A percentile compares a stretch with the other conserved stretches of the same genome.
These are phyloP conservation scores for Sebastes minor DNA, from an alignment of 2,797 vertebrate species.

Conservation along the genomic window DNA sequence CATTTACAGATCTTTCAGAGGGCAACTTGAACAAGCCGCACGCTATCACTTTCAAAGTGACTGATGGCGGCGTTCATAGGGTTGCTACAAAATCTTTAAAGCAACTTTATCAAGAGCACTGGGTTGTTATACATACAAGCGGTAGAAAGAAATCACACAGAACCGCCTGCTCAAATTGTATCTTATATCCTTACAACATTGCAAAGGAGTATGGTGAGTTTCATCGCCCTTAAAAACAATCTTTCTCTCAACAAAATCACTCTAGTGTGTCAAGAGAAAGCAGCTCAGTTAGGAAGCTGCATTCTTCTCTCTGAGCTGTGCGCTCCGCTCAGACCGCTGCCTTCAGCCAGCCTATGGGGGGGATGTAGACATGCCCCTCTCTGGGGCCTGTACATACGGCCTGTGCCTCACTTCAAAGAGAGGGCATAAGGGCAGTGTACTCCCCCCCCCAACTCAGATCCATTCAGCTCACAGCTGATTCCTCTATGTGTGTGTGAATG, in stretches of 20 bases:
- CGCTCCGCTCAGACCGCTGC: constrained; percentile 65
- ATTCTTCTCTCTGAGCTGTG: constrained; percentile 55
- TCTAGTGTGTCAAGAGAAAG: constrained; percentile 19
- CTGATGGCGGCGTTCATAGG: background rate
- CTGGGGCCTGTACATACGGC: constrained; percentile 81
- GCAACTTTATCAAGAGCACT: constrained; percentile 24
- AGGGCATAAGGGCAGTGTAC: constrained; percentile 78
- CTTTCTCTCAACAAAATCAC: constrained; percentile 12
- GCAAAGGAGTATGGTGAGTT: constrained; percentile 22
- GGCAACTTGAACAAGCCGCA: constrained; percentile 24
- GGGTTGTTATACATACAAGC: constrained; percentile 11
- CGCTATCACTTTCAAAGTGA: constrained; percentile 31
- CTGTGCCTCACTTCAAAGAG: constrained; percentile 86
- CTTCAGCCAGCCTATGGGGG: constrained; percentile 79
- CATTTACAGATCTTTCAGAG: constrained; percentile 46
- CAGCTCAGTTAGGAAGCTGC: constrained; percentile 42
- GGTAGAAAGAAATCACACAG: background rate
- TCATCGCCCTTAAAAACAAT: constrained; percentile 29
- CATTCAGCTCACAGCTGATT: constrained; percentile 78
- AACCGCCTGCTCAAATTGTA: background rate
- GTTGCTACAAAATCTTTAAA: constrained; percentile 35
- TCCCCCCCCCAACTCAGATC: constrained; percentile 66
- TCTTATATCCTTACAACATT: background rate
- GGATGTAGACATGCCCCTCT: constrained; percentile 77
- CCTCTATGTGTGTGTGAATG: constrained; percentile 62